Evolutionary conservation across 2,888 invertebrate genomes (phyloP).

Genomic region (Amaurobius ferox): DNA sequence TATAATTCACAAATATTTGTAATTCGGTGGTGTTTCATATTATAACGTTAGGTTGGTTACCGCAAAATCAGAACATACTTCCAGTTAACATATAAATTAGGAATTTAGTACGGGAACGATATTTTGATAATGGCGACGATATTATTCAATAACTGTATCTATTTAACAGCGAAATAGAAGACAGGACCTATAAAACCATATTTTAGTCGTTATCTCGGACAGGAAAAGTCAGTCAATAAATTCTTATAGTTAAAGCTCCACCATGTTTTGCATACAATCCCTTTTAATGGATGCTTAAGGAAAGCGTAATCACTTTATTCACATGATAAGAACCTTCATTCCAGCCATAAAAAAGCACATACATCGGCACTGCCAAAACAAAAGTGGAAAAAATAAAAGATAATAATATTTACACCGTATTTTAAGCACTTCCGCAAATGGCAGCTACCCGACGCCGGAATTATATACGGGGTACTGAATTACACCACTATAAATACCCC

Average conservation of each 20-base stretch:
- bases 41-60: no score
- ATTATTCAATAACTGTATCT: no score
- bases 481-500: slow-evolving; percentile 50
- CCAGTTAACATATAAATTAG: no score
- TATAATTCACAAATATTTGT: no score
- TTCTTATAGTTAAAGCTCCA: neutral
- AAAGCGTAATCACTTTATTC: slow-evolving; percentile 37
- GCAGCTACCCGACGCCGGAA: slow-evolving; percentile 31
- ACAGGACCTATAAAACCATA: no score
- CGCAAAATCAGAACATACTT: no score
- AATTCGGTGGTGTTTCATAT: no score
- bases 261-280: slow-evolving; percentile 1
- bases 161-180: no score
- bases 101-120: no score
- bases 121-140: no score
- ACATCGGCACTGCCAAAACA: slow-evolving; percentile 1
- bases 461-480: neutral
- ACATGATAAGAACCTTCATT: slow-evolving; percentile 44
- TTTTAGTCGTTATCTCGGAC: no score
- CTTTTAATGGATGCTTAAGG: neutral
- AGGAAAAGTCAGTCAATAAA: no score
- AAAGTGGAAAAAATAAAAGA: neutral
- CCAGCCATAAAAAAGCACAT: slow-evolving; percentile 31
- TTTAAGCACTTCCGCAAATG: slow-evolving; percentile 62
- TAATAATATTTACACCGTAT: slow-evolving; percentile 51